These are phyloP conservation scores for Oxystoma pomonae DNA, from an alignment of 2,888 invertebrate genomes.

Conservation along the genomic window DNA sequence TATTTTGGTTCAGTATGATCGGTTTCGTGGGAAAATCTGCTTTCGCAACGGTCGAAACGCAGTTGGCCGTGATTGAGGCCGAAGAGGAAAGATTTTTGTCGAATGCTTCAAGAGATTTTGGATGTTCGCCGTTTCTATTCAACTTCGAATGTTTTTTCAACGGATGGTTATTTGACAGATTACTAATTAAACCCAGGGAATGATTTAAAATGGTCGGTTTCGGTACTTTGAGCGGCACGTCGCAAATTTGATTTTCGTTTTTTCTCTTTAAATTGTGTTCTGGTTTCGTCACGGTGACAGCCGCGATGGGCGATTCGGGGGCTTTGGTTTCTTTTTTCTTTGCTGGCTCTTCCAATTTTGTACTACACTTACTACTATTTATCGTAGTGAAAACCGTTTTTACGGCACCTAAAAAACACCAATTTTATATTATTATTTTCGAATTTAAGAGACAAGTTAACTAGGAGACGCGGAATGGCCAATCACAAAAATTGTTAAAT, in stretches of 20 bases:
- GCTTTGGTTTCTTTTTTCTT: not conserved
- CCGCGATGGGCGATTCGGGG: not conserved
- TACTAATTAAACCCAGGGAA: slow-evolving; percentile 40
- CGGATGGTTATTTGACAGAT: slow-evolving; percentile 45
- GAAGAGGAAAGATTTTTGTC: slow-evolving; percentile 14
- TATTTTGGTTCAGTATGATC: slow-evolving; percentile 21
- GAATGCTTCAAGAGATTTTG: slow-evolving; percentile 13
- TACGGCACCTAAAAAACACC: slow-evolving; percentile 28
- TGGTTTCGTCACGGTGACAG: slow-evolving; percentile 10
- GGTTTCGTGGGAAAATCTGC: slow-evolving; percentile 21
- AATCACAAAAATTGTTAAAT: too few relatives aligned
- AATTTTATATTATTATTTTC: too few relatives aligned
- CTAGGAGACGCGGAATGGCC: too few relatives aligned
- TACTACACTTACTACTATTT: slow-evolving; percentile 36
- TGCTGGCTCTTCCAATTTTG: slow-evolving; percentile 22
- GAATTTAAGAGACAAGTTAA: too few relatives aligned
- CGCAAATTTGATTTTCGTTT: slow-evolving; percentile 24
- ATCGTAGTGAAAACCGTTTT: slow-evolving; percentile 39
- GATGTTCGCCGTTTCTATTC: slow-evolving; percentile 30
- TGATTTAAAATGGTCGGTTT: slow-evolving; percentile 41
- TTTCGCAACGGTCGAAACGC: slow-evolving; percentile 3
- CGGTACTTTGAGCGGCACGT: slow-evolving; percentile 34
- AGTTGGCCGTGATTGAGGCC: slow-evolving; percentile 8
- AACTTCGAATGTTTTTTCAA: slow-evolving; percentile 39
- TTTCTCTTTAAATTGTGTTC: slow-evolving; percentile 30